Evolutionary conservation across 1,140 invertebrate genomes (phyloP).

Genomic region (Papilio aristodemus): DNA sequence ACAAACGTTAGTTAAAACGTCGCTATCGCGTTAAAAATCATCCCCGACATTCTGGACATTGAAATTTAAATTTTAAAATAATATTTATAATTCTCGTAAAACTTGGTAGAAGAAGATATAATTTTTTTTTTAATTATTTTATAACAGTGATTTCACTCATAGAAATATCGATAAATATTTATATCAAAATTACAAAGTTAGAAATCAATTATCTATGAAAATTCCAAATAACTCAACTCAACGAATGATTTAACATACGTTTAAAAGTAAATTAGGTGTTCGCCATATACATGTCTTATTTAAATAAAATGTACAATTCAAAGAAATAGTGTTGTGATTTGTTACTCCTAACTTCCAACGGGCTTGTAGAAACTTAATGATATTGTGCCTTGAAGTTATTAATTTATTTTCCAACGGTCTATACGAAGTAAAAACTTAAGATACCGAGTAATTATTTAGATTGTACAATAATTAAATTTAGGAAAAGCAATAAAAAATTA

Average conservation of each 20-base stretch:
- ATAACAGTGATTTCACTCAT: no score
- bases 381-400: background rate
- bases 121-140: background rate
- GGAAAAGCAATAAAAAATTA: background rate
- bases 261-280: background rate
- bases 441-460: background rate
- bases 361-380: background rate
- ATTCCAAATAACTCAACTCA: no score
- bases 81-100: no score
- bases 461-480: background rate
- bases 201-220: no score
- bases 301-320: background rate
- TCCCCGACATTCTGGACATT: background rate
- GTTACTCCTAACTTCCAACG: background rate
- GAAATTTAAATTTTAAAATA: background rate
- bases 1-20: slow-evolving; percentile 16
- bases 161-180: no score
- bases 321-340: background rate
- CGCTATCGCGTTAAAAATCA: background rate
- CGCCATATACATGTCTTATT: background rate
- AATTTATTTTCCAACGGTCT: background rate
- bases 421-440: background rate
- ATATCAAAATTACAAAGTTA: no score
- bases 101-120: background rate
- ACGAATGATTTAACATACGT: no score